Base-by-base conservation (phyloP, 1,140 invertebrate species). In the Drosophila dunni region DNA sequence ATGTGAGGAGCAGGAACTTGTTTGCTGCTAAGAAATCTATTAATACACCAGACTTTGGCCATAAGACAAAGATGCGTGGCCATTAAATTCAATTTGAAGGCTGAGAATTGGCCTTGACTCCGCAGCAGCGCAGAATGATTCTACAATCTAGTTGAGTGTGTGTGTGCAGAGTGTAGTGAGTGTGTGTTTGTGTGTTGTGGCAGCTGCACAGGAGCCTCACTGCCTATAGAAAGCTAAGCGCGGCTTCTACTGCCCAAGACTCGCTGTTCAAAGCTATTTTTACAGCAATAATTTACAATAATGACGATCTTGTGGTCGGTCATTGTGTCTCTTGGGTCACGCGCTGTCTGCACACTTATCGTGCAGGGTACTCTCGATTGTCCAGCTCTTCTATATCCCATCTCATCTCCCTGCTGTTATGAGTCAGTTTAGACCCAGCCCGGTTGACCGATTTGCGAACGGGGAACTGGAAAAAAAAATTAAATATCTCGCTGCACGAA, bases 41-140 rank as follows among this genome's bases (percentile, higher is more conserved):
- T 85, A 85, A 85, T 85, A 85, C 57, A 71, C 78, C 78, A 66
- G 74, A 83, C 84, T 86, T 89, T 89, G 84, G 84, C 54, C 84
- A 89, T 75, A 84, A 85, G 84, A 90, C 85, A 84, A 90, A 90
- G 84, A 75, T 89, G 85, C 85, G 69, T 83, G 80, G 84, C 84
- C 84, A 89, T 89, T 89, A 90, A 89, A 90, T 89, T 90, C 84
- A 90, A 89, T 90, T 89, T 89, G 84, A 89, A 89, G 84, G 84
- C 84, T 89, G 80, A 89, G 78, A 81, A 82, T 78, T 89, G 84
- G 84, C 84, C 84, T 89, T 89, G 84, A 81, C 73, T 72, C 45
- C 10, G 50, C 50, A 34, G 50, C 50, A 53, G 9, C 44, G 9
- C 50, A 36, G 50, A 53, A 53, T 53, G 29, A 53, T 53, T 53